phyloP scores from a whole-genome alignment of 2,113 vertebrate species.

The Gymnarchus niloticus region DNA sequence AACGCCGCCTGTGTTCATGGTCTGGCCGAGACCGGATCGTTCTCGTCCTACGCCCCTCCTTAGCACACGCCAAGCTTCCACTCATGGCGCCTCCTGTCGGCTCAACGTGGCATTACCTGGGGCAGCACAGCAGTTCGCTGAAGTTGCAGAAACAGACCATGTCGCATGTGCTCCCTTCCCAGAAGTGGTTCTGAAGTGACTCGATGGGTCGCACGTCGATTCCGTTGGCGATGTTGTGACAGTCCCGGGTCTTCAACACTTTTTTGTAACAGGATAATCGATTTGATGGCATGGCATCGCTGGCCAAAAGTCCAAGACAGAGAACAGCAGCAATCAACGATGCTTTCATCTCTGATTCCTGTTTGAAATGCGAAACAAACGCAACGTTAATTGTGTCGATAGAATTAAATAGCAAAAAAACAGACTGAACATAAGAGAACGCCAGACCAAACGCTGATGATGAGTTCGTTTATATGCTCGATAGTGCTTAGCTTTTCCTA shows the following conservation, averaged over 20 bases:
- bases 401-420: not conserved
- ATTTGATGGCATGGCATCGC: conserved; percentile 39
- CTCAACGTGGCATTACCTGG: conserved; percentile 61
- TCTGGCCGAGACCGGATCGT: conserved; percentile 7
- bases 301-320: conserved; percentile 47
- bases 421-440: not conserved
- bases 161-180: conserved; percentile 65
- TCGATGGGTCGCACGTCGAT: conserved; percentile 41
- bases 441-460: not conserved
- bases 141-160: conserved; percentile 72
- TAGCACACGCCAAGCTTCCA: not conserved
- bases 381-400: not conserved
- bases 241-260: conserved; percentile 52
- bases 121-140: conserved; percentile 72
- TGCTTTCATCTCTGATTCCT: conserved; percentile 49
- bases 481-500: not conserved
- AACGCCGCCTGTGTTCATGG: conserved; percentile 31
- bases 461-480: not conserved
- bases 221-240: conserved; percentile 53
- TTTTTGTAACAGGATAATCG: conserved; percentile 66
- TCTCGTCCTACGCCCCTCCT: not conserved
- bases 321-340: conserved; percentile 38
- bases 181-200: conserved; percentile 62
- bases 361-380: conserved; percentile 12
- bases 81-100: conserved; percentile 30